A percentile compares a stretch with the other conserved stretches of the same genome.
phyloP scores from a whole-genome alignment of 2,797 vertebrate species.

The Geotria australis region DNA sequence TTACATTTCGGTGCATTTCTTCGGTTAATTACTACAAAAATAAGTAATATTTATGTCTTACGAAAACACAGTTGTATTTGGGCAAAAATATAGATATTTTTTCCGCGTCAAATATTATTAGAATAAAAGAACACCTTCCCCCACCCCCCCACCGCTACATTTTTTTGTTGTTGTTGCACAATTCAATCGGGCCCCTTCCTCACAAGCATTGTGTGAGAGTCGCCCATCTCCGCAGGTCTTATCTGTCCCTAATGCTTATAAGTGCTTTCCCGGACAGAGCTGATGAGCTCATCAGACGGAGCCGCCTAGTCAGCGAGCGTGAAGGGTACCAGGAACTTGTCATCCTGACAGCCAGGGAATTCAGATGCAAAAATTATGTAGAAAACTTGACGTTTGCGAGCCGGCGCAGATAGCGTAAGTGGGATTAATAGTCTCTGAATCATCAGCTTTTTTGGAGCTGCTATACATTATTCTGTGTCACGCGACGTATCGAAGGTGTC shows the following conservation, averaged over 20 bases:
- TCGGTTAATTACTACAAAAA: too few relatives aligned
- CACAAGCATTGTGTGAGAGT: background rate
- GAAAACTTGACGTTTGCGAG: background rate
- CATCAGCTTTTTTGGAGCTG: too few relatives aligned
- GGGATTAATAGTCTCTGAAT: too few relatives aligned
- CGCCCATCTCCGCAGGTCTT: background rate
- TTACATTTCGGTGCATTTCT: too few relatives aligned
- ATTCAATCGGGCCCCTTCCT: background rate
- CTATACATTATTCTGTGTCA: too few relatives aligned
- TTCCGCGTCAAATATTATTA: background rate
- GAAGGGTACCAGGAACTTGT: too few relatives aligned
- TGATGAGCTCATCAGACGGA: background rate
- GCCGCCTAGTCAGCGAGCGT: too few relatives aligned
- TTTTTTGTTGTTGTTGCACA: background rate
- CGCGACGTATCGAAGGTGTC: too few relatives aligned
- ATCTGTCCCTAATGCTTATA: background rate
- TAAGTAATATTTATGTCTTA: too few relatives aligned
- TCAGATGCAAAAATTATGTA: constrained; percentile 1
- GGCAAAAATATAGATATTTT: background rate
- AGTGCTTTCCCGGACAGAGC: background rate
- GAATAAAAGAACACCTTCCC: background rate
- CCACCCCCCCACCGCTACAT: too few relatives aligned
- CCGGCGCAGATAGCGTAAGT: too few relatives aligned
- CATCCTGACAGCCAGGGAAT: background rate
- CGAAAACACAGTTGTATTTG: background rate